These are phyloP conservation scores for Melieria omissa DNA, from an alignment of 2,888 invertebrate species.

Conservation along the genomic window DNA sequence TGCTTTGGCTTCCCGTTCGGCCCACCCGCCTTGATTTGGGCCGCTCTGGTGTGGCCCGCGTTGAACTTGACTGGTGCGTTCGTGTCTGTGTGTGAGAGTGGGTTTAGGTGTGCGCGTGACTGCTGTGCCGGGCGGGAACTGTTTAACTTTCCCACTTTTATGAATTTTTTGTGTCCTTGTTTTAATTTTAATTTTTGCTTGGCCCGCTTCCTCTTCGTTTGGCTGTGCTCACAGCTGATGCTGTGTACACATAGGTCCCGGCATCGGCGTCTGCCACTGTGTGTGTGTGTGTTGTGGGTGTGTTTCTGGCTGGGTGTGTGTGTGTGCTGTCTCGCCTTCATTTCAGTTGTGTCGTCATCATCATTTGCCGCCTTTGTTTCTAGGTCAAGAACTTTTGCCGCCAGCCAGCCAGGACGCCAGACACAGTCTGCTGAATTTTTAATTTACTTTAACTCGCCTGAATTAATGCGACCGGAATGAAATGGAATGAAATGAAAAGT, in stretches of 20 bases:
- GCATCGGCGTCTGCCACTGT: conserved; percentile 6
- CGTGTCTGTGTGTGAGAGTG: conserved; percentile 40
- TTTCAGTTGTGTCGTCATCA: conserved; percentile 52
- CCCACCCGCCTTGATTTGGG: too few relatives aligned
- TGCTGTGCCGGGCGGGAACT: conserved; percentile 39
- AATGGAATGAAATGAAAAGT: conserved; percentile 1
- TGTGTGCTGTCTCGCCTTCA: conserved; percentile 11
- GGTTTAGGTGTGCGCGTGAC: conserved; percentile 43
- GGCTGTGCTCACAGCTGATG: conserved; percentile 16
- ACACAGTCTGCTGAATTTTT: conserved; percentile 30
- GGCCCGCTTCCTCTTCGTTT: conserved; percentile 50
- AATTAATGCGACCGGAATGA: conserved; percentile 13
- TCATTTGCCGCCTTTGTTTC: conserved; percentile 53
- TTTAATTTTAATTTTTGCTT: conserved; percentile 65
- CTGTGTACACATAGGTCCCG: background rate
- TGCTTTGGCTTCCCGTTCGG: conserved; percentile 29
- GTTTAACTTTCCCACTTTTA: conserved; percentile 22
- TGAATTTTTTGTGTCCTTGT: conserved; percentile 55
- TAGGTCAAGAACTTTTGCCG: conserved; percentile 62
- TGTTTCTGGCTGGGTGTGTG: conserved; percentile 18
- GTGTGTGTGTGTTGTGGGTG: conserved; percentile 20
- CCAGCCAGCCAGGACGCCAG: background rate
- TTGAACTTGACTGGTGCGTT: background rate
- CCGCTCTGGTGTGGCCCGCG: too few relatives aligned
- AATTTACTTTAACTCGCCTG: conserved; percentile 29